These are phyloP conservation scores for Catharus bicknelli DNA, from an alignment of 2,113 vertebrate species.

Conservation along the genomic window DNA sequence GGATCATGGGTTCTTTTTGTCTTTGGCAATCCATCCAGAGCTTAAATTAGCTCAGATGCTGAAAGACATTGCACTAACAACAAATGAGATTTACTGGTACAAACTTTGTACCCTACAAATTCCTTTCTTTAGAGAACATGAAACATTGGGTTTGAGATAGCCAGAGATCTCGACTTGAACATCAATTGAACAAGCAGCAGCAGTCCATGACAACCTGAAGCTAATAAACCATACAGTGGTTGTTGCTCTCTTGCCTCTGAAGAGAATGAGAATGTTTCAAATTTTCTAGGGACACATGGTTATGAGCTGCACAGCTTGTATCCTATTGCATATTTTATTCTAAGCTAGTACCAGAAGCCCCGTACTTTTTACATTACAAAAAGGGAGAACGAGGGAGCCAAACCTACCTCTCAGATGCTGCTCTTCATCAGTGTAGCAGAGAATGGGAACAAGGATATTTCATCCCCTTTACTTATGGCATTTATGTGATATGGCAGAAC, in stretches of 20 bases:
- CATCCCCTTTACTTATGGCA: accelerated
- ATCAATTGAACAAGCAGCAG: not conserved
- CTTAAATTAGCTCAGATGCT: not conserved
- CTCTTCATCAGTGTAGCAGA: not conserved
- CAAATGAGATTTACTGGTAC: not conserved
- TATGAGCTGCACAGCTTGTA: not conserved
- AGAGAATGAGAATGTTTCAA: not conserved
- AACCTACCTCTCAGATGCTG: not conserved
- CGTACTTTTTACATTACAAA: accelerated
- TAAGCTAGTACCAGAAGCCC: not conserved
- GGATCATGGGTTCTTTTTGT: not conserved
- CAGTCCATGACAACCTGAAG: not conserved
- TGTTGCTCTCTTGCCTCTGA: not conserved
- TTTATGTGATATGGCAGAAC: not conserved
- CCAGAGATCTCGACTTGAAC: not conserved
- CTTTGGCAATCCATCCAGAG: not conserved
- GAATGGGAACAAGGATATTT: not conserved
- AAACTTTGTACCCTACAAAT: not conserved
- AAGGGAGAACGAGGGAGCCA: not conserved
- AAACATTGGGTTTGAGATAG: not conserved
- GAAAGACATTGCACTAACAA: not conserved
- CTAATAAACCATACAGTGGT: not conserved
- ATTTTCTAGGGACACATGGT: not conserved
- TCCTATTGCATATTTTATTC: not conserved
- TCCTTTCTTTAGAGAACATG: not conserved